Conservation (phyloP, 2,888 invertebrate species). For the Troglohyphantes excavatus region DNA sequence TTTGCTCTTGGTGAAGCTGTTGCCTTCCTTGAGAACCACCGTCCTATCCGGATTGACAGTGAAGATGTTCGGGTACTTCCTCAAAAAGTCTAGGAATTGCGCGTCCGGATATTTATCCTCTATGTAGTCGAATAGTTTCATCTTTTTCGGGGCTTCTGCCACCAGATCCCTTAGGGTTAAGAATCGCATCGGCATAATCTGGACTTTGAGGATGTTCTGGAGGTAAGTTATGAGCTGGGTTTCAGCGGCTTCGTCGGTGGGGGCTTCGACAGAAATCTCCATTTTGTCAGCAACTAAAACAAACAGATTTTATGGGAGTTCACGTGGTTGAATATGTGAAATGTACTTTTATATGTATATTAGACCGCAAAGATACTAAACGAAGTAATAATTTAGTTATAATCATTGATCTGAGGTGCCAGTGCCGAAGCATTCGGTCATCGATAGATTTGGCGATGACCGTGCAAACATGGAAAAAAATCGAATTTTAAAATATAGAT, state of each 20-base stretch:
- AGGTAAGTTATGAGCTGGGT: constrained; percentile 48
- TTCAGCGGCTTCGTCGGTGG: constrained; percentile 15
- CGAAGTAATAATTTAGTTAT: too few species aligned
- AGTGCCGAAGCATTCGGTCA: too few species aligned
- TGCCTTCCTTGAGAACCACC: constrained; percentile 15
- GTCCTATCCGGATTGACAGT: constrained; percentile 39
- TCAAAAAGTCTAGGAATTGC: constrained; percentile 49
- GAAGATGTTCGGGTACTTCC: constrained; percentile 48
- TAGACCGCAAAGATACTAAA: too few species aligned
- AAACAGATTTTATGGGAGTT: too few species aligned
- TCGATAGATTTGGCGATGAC: too few species aligned
- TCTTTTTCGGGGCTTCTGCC: constrained; percentile 49
- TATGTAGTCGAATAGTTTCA: constrained; percentile 40
- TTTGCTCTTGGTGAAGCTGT: constrained; percentile 3
- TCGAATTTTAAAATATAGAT: too few species aligned
- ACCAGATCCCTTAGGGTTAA: constrained; percentile 43
- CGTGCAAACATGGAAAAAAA: too few species aligned
- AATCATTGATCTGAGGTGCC: too few species aligned
- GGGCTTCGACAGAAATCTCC: constrained; percentile 8
- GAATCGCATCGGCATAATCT: constrained; percentile 52
- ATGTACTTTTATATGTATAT: too few species aligned
- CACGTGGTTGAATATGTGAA: too few species aligned
- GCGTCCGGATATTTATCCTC: constrained; percentile 49
- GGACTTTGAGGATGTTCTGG: constrained; percentile 59
- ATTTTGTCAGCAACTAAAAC: constrained; percentile 10